Conservation (phyloP, 2,888 invertebrate species). For the Plusia festucae region DNA sequence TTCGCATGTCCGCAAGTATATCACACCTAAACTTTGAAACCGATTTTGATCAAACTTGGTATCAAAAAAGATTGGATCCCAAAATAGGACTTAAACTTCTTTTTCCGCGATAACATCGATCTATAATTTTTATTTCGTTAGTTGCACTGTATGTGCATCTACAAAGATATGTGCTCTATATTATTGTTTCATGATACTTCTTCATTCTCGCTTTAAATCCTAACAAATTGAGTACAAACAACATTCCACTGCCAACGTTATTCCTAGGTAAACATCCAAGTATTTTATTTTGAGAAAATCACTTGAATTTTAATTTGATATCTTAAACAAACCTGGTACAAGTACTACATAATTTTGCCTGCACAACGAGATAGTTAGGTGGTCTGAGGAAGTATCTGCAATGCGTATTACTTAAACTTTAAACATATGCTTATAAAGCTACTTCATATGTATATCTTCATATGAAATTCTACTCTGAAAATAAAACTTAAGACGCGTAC, state of each 20-base stretch:
- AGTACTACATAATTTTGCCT: conserved; percentile 48
- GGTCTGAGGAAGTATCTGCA: conserved; percentile 65
- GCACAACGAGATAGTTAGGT: conserved; percentile 45
- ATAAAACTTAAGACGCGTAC: conserved; percentile 24
- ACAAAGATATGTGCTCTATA: too few species aligned
- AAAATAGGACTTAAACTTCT: too few species aligned
- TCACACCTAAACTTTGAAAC: too few species aligned
- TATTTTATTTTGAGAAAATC: conserved; percentile 30
- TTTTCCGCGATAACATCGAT: too few species aligned
- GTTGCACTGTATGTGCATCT: too few species aligned
- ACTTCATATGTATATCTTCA: conserved; percentile 28
- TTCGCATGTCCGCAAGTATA: too few species aligned
- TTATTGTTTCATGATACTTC: conserved; percentile 32
- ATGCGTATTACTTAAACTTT: conserved; percentile 64
- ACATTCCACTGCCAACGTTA: conserved; percentile 24
- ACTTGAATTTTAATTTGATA: conserved; percentile 35
- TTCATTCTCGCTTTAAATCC: conserved; percentile 41
- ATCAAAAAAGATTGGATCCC: too few species aligned
- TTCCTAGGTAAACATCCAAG: conserved; percentile 36
- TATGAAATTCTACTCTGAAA: conserved; percentile 41
- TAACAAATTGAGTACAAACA: conserved; percentile 42
- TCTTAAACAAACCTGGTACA: conserved; percentile 29
- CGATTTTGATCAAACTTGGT: too few species aligned
- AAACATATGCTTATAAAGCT: conserved; percentile 47
- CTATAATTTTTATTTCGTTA: too few species aligned